These are phyloP conservation scores for Subacronicta megacephala DNA, from an alignment of 2,888 invertebrate species.

Conservation along the genomic window DNA sequence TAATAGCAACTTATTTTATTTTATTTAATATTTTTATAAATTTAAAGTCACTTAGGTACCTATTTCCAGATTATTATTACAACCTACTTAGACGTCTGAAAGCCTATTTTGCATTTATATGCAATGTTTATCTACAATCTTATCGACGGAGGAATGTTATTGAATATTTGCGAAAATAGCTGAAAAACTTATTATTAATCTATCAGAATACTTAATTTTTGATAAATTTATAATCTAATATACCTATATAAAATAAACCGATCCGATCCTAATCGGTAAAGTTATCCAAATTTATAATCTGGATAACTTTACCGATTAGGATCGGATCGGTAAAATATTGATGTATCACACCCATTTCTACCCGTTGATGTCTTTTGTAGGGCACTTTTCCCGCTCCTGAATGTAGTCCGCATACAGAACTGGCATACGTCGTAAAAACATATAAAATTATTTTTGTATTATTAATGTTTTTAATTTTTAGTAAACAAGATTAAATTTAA, in stretches of 20 bases:
- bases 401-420: background rate
- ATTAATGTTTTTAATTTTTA: background rate
- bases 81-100: conserved; percentile 3
- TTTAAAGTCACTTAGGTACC: no score
- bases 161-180: background rate
- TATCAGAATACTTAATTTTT: no score
- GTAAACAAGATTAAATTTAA: background rate
- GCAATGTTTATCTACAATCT: conserved; percentile 31
- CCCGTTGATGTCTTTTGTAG: conserved; percentile 83
- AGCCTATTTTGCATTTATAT: conserved; percentile 32
- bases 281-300: background rate
- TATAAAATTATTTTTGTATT: background rate
- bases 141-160: conserved; percentile 9
- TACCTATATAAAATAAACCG: no score
- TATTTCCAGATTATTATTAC: no score
- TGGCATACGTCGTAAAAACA: background rate
- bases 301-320: background rate
- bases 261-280: no score
- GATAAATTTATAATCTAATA: no score
- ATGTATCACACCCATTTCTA: background rate
- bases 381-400: conserved; percentile 16
- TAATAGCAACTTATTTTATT: background rate
- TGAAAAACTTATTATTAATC: background rate
- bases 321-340: background rate
- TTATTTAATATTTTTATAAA: background rate